Evolutionary conservation across 2,888 invertebrate species (phyloP), one percentile per base, ranked within the genome.

Genomic region (Perithous albicinctus): DNA sequence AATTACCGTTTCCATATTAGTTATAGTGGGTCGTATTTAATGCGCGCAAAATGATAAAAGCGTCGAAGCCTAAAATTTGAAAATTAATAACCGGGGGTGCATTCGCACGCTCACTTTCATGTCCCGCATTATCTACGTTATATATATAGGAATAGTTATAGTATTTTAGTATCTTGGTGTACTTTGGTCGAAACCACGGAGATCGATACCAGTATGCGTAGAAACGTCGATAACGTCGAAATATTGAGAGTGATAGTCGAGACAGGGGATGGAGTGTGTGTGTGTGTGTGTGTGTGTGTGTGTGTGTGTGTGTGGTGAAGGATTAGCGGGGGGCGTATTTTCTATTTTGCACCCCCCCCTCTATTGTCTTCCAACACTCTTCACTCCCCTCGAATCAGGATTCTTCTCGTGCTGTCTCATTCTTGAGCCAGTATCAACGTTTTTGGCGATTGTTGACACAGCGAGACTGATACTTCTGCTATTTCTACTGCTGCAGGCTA

Each of bases 151-250:
- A 23, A 51, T 63, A 69, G 61, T 26, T 43, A 54, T 81, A 75
- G 46, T 46, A 78, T 12, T 12, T 51, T 56, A 26, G 35, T 56
- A 48, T 72, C 56, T 75, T 75, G 64, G 26, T 66, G 69, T 46
- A 74, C 69, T 64, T 63, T 70, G 69, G 66, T 74, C 70, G 78
- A 78, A 74, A 74, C 51, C 67, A 67, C 69, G 73, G 67, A 29
- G 63, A 35, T 80, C 63, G 73, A 59, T 75, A 56, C 59, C 66
- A 74, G 59, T 43, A 61, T 70, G 64, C 69, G 70, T 75, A 70
- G 78, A 82, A 82, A 75, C 75, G 78, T 78, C 82, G 82, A 78
- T 78, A 81, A 81, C 63, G 81, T 78, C 64, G 78, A 78, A 66
- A 63, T 41, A 64, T 75, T 66, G 51, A 46, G 63, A 74, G 64